Conservation (phyloP, 2,113 vertebrate genomes). For the Hirundichthys speculiger region DNA sequence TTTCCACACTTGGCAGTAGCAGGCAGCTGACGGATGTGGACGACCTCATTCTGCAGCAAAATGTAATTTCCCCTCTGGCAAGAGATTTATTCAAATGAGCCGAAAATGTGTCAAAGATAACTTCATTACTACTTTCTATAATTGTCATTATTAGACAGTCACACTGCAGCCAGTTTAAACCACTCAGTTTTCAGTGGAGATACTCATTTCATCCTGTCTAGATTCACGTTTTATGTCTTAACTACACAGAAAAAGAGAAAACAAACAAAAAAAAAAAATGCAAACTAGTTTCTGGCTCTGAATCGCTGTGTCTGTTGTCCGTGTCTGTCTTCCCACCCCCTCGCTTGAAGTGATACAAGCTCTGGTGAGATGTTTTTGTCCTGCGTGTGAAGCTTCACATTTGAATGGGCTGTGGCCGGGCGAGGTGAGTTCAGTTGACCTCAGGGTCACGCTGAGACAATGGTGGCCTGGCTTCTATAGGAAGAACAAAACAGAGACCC, state of each 20-base stretch:
- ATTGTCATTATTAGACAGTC: constrained; percentile 28
- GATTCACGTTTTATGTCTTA: no score
- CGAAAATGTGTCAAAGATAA: constrained; percentile 44
- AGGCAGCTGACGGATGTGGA: constrained; percentile 8
- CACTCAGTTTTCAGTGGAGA: background rate
- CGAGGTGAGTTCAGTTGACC: constrained; percentile 78
- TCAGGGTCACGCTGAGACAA: constrained; percentile 69
- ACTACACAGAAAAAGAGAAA: no score
- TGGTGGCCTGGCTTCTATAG: constrained; percentile 65
- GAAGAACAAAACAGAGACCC: constrained; percentile 75
- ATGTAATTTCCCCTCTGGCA: constrained; percentile 28
- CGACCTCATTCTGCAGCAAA: constrained; percentile 42
- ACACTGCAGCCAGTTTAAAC: background rate
- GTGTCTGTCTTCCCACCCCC: constrained; percentile 40
- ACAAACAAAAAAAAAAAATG: constrained; percentile 6
- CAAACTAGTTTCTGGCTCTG: constrained; percentile 38
- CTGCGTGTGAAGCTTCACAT: constrained; percentile 57
- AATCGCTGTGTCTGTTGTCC: constrained; percentile 11
- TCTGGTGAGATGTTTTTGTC: constrained; percentile 67
- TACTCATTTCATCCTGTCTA: background rate
- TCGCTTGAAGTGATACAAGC: constrained; percentile 39
- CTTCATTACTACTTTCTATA: constrained; percentile 36
- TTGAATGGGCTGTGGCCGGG: constrained; percentile 68
- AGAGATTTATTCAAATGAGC: constrained; percentile 26
- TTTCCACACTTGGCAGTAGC: background rate